Conservation (phyloP, 30 jellyfish, hydroid and myxozoan genomes). For the Cassiopea andromeda region DNA sequence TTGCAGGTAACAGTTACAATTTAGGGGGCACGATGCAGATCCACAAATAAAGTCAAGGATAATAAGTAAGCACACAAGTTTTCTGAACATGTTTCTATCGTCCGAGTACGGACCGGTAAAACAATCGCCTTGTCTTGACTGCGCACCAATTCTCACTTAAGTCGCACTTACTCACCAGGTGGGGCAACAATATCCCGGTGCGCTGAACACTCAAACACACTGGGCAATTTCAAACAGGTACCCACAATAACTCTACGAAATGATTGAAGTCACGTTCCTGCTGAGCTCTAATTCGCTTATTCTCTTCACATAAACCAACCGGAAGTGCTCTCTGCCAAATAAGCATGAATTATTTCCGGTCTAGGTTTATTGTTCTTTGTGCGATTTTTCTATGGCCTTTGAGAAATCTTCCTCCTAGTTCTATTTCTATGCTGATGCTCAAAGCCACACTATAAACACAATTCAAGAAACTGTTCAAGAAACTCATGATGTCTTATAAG, state of each 20-base stretch:
- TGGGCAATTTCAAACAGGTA: neutral
- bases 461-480: too few relatives aligned
- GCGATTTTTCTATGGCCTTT: slow-evolving; percentile 13
- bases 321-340: slow-evolving; percentile 55
- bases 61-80: slow-evolving; percentile 17
- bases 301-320: slow-evolving; percentile 38
- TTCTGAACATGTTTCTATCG: slow-evolving; percentile 7
- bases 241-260: neutral
- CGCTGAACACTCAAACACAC: neutral
- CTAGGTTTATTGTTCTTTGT: slow-evolving; percentile 29
- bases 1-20: slow-evolving; percentile 36
- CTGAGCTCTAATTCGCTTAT: slow-evolving; percentile 1
- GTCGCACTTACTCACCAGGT: neutral
- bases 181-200: neutral
- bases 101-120: neutral
- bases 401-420: too few relatives aligned
- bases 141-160: neutral
- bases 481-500: too few relatives aligned
- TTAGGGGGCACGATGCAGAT: slow-evolving; percentile 45
- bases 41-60: slow-evolving; percentile 1
- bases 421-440: too few relatives aligned
- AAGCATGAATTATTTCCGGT: slow-evolving; percentile 55
- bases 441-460: too few relatives aligned
- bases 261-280: neutral
- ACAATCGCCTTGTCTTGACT: neutral